Percentiles rank a stretch among this genome's conserved stretches.
Evolutionary conservation across 35 echinoderm and acorn worm species (phyloP).

Genomic region (Ptychodera flava): DNA sequence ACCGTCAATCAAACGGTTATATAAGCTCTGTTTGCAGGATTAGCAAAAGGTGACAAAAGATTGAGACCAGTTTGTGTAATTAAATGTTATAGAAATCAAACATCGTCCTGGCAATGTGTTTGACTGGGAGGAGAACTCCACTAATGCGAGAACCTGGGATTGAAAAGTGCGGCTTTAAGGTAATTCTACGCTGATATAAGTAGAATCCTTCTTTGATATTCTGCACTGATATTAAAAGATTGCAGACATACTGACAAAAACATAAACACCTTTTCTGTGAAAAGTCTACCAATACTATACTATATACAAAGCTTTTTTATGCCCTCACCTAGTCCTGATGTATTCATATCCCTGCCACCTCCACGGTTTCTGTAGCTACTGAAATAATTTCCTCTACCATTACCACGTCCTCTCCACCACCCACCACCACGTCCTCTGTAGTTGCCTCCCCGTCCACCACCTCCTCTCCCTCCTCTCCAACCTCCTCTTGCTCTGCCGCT

Average conservation of each 20-base stretch:
- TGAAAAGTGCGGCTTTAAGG: background rate
- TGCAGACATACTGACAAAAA: background rate
- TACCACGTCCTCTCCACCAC: background rate
- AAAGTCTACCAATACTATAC: background rate
- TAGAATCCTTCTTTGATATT: background rate
- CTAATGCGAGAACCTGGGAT: too few species aligned
- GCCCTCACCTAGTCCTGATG: background rate
- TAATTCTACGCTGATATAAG: background rate
- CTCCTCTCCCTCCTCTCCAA: constrained; percentile 29
- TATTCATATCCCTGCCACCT: constrained; percentile 20
- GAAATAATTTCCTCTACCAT: background rate
- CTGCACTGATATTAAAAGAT: background rate
- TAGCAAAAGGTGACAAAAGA: too few species aligned
- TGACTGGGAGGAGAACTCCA: too few species aligned
- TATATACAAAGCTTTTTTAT: background rate
- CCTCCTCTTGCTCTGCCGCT: constrained; percentile 21
- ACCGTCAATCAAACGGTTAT: too few species aligned
- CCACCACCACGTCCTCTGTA: constrained; percentile 35
- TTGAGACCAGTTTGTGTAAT: too few species aligned
- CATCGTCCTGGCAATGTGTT: too few species aligned
- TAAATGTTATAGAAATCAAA: too few species aligned
- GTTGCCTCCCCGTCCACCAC: constrained; percentile 18
- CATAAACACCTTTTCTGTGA: background rate
- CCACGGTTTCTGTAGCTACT: background rate
- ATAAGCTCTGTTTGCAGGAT: too few species aligned